phyloP scores from a whole-genome alignment of 2,113 vertebrate genomes.

The Orcinus orca region DNA sequence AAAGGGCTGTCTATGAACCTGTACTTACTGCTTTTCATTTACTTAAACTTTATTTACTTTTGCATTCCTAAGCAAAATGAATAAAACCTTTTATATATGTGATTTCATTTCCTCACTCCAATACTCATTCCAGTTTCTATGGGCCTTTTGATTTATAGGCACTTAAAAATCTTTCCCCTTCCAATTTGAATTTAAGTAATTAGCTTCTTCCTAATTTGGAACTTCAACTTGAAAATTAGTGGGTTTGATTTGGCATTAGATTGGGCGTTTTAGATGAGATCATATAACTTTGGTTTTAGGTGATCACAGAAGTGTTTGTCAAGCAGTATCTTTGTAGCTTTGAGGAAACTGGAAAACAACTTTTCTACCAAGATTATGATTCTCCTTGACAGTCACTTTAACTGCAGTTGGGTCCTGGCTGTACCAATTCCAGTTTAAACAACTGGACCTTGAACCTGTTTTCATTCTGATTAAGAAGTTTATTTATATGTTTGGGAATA shows the following conservation, averaged over 20 bases:
- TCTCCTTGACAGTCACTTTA: slow-evolving; percentile 49
- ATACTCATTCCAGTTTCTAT: slow-evolving; percentile 49
- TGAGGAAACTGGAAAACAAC: slow-evolving; percentile 65
- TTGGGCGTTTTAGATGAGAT: slow-evolving; percentile 37
- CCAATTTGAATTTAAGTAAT: slow-evolving; percentile 66
- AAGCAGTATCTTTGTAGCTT: neutral
- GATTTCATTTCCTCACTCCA: slow-evolving; percentile 54
- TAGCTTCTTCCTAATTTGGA: slow-evolving; percentile 64
- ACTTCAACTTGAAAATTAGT: neutral
- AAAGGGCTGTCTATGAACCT: neutral
- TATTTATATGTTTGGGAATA: slow-evolving; percentile 65
- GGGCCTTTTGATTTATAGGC: slow-evolving; percentile 56
- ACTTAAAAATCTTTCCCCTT: slow-evolving; percentile 56
- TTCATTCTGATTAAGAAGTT: slow-evolving; percentile 73
- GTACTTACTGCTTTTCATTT: neutral
- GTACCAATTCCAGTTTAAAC: slow-evolving; percentile 67
- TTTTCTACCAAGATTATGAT: slow-evolving; percentile 53
- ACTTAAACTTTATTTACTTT: slow-evolving; percentile 53
- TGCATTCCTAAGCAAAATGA: slow-evolving; percentile 51
- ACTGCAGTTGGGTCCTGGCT: slow-evolving; percentile 53
- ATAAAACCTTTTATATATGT: slow-evolving; percentile 27
- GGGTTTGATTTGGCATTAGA: slow-evolving; percentile 53
- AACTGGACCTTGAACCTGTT: slow-evolving; percentile 52
- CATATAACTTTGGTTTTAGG: neutral
- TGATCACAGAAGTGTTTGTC: slow-evolving; percentile 15